Evolutionary conservation across 2,888 invertebrate genomes (phyloP), one percentile per base, ranked within the genome.

Genomic region (Apoda limacodes): DNA sequence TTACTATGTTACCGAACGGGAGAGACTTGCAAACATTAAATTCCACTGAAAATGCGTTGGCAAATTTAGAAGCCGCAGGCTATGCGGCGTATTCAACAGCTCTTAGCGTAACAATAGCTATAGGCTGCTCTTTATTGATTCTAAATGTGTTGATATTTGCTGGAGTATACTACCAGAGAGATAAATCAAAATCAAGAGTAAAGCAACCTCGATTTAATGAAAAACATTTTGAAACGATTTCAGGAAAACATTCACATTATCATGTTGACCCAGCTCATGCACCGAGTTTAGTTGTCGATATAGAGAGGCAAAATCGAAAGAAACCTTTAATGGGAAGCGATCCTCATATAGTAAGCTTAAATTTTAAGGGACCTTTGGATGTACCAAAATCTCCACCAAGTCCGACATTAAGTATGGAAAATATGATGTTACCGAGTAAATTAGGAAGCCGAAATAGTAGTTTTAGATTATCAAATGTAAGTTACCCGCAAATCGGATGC

Each of bases 91-190:
- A 90, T 56, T 88, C 88, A 6, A 89, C 90, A 0, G 90, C 90
- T 1, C 67, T 91, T 19, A 88, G 88, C 52, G 89, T 90, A 1
- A 90, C 90, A 2, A 89, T 92, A 38, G 91, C 90, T 9, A 90
- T 92, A 28, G 92, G 92, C 5, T 91, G 92, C 57, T 90, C 90
- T 0, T 70, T 93, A 30, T 80, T 93, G 28, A 89, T 92, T 45
- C 76, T 93, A 15, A 93, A 93, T 68, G 88, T 92, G 28, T 74
- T 93, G 22, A 90, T 93, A 52, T 92, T 92, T 58, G 92, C 91
- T 28, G 91, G 91, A 2, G 90, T 93, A 5, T 93, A 92, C 64
- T 92, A 92, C 60, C 92, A 93, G 60, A 63, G 88, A 30, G 88
- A 88, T 52, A 90, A 90, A 67, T 88, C 89, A 27, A 81, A 89